Evolutionary conservation across 2,113 vertebrate species (phyloP), one percentile per base, ranked within the genome.

Genomic region (Pycnonotus jocosus): DNA sequence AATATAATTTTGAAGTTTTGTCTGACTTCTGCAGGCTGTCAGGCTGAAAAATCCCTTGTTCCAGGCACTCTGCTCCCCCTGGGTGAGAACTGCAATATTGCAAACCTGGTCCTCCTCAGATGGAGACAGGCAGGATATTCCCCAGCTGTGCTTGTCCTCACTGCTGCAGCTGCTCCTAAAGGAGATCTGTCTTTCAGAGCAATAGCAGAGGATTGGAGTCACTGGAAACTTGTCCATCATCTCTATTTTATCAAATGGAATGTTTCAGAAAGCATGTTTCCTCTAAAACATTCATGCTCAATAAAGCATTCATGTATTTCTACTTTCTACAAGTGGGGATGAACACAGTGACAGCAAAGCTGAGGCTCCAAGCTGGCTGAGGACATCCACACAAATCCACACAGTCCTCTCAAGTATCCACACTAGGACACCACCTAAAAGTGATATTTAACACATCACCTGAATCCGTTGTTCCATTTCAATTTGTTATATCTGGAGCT

Each of bases 321-420:
- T 9, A n/a, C 44, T 51, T 76, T 28, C 31, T 62, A 18, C 30
- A 62, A 69, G 31, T 3, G 3, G 6, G 17, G 27, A 31, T 54
- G 72, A 37, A 7, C 23, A 27, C 35, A 44, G 42, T 18, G 68
- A 81, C 27, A 81, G 28, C 20, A 62, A 16, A 12, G 16, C 14
- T 80, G 81, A 81, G 48, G 15, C 3, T 37, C 45, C 11, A 53
- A 33, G 7, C 8, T 68, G 19, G 3, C 35, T 73, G 38, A 78
- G 45, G 30, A 56, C 19, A 73, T 66, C 13, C 6, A 1, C 9
- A 47, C 40, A 42, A 77, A 94, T 70, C 33, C 64, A 73, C 17
- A 48, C 2, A 61, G 4, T 12, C 14, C 2, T 65, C 33, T 73
- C 2, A 2, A 81, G 30, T 33, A 35, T 12, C 19, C 4, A 1